Evolutionary conservation across 2,113 vertebrate species (phyloP).

Genomic region (Gymnogyps californianus): DNA sequence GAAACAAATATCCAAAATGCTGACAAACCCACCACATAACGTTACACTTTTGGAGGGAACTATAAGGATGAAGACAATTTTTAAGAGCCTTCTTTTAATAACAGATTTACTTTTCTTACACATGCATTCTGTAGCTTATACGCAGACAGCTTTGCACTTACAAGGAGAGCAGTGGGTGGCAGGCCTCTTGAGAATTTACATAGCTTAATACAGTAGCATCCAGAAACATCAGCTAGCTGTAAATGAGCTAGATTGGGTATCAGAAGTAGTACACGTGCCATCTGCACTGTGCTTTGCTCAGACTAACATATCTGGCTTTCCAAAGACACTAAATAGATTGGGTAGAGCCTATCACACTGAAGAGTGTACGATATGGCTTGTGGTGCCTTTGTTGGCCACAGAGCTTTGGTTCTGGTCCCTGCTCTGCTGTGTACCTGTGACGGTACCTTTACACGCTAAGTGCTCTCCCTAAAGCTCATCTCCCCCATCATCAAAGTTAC

Average conservation of each 20-base stretch:
- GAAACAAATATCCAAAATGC: background rate
- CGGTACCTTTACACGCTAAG: accelerated
- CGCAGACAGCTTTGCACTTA: background rate
- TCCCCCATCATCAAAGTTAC: background rate
- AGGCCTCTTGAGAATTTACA: background rate
- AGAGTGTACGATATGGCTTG: accelerated
- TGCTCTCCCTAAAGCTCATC: background rate
- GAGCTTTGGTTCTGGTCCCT: background rate
- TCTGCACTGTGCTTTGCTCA: background rate
- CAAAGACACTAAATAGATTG: accelerated
- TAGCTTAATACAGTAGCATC: background rate
- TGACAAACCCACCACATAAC: background rate
- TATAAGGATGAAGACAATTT: background rate
- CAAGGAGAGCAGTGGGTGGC: background rate
- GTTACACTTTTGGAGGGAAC: background rate
- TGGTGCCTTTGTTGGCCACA: background rate
- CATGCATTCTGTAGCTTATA: background rate
- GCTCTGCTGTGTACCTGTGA: background rate
- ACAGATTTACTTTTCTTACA: background rate
- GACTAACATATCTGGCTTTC: background rate
- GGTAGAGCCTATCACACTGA: background rate
- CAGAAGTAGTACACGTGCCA: background rate
- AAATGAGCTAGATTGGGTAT: background rate
- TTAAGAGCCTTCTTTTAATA: background rate
- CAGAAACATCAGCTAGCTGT: background rate